Base-by-base conservation (phyloP, 2,113 vertebrate species). In the Poicephalus gulielmi region DNA sequence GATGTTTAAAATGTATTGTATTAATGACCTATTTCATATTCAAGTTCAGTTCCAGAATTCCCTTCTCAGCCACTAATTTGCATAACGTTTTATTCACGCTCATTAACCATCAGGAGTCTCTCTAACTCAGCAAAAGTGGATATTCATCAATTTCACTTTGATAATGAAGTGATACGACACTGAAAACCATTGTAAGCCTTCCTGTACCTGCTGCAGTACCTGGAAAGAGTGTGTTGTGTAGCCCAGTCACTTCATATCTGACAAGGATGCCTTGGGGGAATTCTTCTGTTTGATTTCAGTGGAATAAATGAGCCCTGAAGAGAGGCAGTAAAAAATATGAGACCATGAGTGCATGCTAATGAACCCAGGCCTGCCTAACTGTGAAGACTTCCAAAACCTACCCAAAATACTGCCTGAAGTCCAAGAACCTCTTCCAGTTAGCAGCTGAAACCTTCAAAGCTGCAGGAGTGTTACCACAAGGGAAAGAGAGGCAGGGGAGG, bases 301-400 rank as follows among this genome's bases (percentile, higher is more conserved):
- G 87, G 88, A 95, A 94, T 86, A 96, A 95, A 97, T 94, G 95
- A 96, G 88, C 74, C 95, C 91, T 92, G 91, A 91, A 92, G 70
- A 94, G 83, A 95, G 59, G 87, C 90, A 90, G 82, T 88, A 91
- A 95, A 94, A 95, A 91, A 90, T 84, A 95, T n/a, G 59, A 92
- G 89, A 85, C 74, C 19, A 6, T 25, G 44, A 95, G 57, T 0
- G 37, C 94, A 91, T 95, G 84, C 70, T 93, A 86, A 96, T 88
- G 75, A 94, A 67, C 18, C 14, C 25, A 76, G 68, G 60, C 44
- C 35, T 94, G n/a, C 41, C 77, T 78, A 37, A 35, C 49, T 69
- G 16, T 66, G 68, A 67, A 86, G 79, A 44, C 85, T 77, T 91
- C 59, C 67, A 62, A 85, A 92, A 59, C 16, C 33, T 33, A 63